These are phyloP conservation scores for Sebastes goodei DNA, from an alignment of 2,797 vertebrate genomes.

Conservation along the genomic window DNA sequence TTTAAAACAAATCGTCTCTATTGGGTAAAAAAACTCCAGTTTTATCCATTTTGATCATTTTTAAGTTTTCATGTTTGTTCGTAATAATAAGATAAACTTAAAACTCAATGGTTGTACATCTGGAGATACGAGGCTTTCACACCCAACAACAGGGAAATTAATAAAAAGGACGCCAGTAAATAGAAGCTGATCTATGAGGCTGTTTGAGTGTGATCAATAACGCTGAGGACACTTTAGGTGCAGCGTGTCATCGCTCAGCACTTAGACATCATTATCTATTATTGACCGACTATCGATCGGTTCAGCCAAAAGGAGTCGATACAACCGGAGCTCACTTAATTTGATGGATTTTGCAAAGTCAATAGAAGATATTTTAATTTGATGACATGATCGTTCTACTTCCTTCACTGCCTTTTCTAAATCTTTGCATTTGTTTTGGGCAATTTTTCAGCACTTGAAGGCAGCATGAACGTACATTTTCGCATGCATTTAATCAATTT, in stretches of 20 bases:
- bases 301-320: conserved; percentile 45
- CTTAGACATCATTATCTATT: conserved; percentile 67
- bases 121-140: neutral
- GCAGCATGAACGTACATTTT: neutral
- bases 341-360: conserved; percentile 54
- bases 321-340: conserved; percentile 31
- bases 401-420: neutral
- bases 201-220: conserved; percentile 55
- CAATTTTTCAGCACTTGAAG: neutral
- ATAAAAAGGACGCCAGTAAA: conserved; percentile 1
- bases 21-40: neutral
- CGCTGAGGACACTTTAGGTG: conserved; percentile 40
- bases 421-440: neutral
- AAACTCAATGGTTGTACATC: neutral
- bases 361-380: conserved; percentile 31
- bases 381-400: neutral
- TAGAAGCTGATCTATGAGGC: conserved; percentile 27
- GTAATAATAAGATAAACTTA: neutral
- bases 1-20: neutral
- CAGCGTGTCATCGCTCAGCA: conserved; percentile 54
- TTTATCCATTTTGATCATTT: neutral
- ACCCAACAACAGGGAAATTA: neutral
- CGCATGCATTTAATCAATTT: conserved; percentile 6
- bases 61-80: neutral
- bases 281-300: conserved; percentile 59